Conservation (phyloP, 2,797 vertebrate genomes). For the Hypotaenidia philippensis region DNA sequence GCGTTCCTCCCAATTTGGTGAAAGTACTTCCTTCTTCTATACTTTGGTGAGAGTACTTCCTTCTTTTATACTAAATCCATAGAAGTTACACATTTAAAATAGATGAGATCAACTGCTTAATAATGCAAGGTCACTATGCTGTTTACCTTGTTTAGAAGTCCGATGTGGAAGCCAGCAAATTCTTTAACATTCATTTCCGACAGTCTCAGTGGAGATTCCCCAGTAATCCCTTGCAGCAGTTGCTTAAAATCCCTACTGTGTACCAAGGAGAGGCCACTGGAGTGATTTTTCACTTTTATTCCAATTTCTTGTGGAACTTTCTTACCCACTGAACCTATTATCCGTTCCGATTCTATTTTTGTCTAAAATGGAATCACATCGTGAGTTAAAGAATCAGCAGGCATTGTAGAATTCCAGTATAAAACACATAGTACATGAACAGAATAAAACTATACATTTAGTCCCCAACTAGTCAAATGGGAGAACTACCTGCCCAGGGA, state of each 20-base stretch:
- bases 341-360: constrained; percentile 95
- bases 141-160: constrained; percentile 93
- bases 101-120: neutral
- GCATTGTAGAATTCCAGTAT: constrained; percentile 34
- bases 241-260: constrained; percentile 92
- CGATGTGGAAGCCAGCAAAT: constrained; percentile 95
- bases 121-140: neutral
- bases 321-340: constrained; percentile 96
- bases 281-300: constrained; percentile 97
- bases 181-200: constrained; percentile 93
- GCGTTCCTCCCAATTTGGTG: neutral
- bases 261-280: constrained; percentile 87
- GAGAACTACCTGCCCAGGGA: constrained; percentile 52
- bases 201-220: constrained; percentile 88
- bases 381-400: constrained; percentile 69
- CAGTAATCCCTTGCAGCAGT: constrained; percentile 92
- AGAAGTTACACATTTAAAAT: neutral
- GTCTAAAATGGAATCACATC: constrained; percentile 86
- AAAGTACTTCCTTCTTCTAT: neutral
- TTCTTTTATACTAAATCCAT: neutral
- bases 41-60: neutral
- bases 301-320: constrained; percentile 94
- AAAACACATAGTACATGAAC: constrained; percentile 64
- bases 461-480: constrained; percentile 16
- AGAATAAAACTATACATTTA: constrained; percentile 23